A percentile compares a stretch with the other conserved stretches of the same genome.
phyloP scores from a whole-genome alignment of 2,797 vertebrate species.

The Streptopelia turtur region DNA sequence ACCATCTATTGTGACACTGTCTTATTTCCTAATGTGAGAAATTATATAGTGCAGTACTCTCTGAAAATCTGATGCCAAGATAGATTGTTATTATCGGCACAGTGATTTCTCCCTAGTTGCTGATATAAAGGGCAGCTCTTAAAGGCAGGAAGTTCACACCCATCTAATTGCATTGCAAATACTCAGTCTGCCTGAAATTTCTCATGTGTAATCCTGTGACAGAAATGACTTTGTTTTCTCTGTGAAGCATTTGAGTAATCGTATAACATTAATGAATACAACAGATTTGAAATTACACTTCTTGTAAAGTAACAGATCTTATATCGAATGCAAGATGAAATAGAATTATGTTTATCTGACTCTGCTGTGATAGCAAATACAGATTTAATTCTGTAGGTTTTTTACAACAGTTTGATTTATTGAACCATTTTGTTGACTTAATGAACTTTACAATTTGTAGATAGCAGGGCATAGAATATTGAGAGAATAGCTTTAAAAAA shows the following conservation, averaged over 20 bases:
- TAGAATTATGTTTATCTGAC: background rate
- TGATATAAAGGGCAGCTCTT: slow-evolving; percentile 8
- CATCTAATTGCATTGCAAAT: slow-evolving; percentile 13
- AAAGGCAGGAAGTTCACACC: slow-evolving; percentile 21
- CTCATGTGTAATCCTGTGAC: background rate
- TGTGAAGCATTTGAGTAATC: background rate
- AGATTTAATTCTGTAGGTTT: background rate
- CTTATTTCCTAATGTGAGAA: background rate
- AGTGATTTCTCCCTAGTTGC: slow-evolving; percentile 1
- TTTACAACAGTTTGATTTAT: background rate
- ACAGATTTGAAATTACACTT: background rate
- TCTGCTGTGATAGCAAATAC: background rate
- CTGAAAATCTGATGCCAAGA: background rate
- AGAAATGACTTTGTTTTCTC: slow-evolving; percentile 35
- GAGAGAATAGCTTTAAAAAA: background rate
- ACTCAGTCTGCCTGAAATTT: background rate
- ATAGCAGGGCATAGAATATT: background rate
- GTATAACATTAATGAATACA: background rate
- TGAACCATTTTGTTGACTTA: background rate
- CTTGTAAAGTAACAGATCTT: background rate
- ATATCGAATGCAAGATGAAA: background rate
- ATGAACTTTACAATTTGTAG: background rate
- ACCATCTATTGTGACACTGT: background rate
- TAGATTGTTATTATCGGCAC: background rate
- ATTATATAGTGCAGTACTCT: background rate